A percentile compares a stretch with the other conserved stretches of the same genome.
Conservation (phyloP, 1,140 invertebrate species). For the Pinna nobilis region DNA sequence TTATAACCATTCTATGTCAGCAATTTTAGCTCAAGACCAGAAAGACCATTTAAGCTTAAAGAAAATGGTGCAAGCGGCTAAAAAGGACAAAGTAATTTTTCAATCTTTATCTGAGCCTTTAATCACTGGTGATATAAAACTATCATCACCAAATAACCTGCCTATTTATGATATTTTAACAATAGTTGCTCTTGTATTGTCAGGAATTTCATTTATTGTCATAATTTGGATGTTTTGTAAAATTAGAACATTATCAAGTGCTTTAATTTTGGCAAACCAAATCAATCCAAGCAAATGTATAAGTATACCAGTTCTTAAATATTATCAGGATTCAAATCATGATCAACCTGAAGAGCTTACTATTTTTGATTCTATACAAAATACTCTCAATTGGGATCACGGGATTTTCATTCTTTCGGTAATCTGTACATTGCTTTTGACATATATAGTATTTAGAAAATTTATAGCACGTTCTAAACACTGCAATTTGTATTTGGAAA, state of each 20-base stretch:
- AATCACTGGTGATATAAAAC: neutral
- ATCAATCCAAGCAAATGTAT: neutral
- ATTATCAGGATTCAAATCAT: neutral
- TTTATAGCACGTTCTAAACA: neutral
- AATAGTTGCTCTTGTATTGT: neutral
- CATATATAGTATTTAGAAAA: neutral
- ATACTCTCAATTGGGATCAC: neutral
- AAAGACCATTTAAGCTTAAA: slow-evolving; percentile 17
- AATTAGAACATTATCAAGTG: slow-evolving; percentile 11
- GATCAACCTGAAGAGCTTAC: neutral
- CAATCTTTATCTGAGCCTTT: slow-evolving; percentile 19
- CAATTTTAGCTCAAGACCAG: slow-evolving; percentile 6
- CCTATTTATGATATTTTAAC: neutral
- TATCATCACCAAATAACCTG: slow-evolving; percentile 3
- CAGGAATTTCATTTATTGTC: neutral
- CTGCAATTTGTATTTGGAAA: neutral
- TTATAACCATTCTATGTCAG: slow-evolving; percentile 1
- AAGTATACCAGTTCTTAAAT: slow-evolving; percentile 12
- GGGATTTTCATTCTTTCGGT: neutral
- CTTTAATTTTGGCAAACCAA: slow-evolving; percentile 12
- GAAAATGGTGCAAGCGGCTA: slow-evolving; percentile 4
- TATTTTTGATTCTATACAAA: neutral
- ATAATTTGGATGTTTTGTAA: slow-evolving; percentile 20
- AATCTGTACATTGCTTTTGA: neutral
- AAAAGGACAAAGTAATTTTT: slow-evolving; percentile 12